Base-by-base conservation (phyloP, 2,888 invertebrate genomes). In the Stenodema calcarata region DNA sequence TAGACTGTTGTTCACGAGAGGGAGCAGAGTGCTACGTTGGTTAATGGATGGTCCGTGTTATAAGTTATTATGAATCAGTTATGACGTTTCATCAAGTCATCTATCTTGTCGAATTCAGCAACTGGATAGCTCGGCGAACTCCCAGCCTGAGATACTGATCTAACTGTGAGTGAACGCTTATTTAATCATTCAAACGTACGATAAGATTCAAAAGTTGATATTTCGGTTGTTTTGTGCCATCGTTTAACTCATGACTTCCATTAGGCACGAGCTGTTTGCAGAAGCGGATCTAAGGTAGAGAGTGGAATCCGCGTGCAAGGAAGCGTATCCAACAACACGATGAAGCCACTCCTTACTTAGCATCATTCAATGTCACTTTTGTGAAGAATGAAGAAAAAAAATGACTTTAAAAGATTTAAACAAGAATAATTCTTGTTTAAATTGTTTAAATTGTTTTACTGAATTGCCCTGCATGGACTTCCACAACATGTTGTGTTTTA, bases 21-120 rank as follows among this genome's bases (percentile, higher is more conserved):
- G 62, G 62, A 0, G 35, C 27, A 50, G 62, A 23, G 62, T 62
- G 62, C 18, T 62, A 23, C 18, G 9, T 23, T 62, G 18, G 35
- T 42, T 75, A 75, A 75, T 75, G 75, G 75, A 75, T 42, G 35
- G 75, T 30, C 16, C 41, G 75, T 75, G 75, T 75, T 41, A 75
- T 42, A 35, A 42, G 75, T 75, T 41, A 75, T 75, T 75, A 75
- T 75, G 35, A 75, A 75, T 75, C 75, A 75, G 75, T 75, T 18
- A 62, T 75, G 75, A 75, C 30, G 35, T 75, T 75, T 75, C 35
- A 35, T 75, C 35, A 35, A 42, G 41, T 42, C 35, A 75, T 75
- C 75, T 41, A 75, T 75, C 75, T 41, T 75, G 16, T 35, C 42
- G n/a, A 75, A 30, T 75, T 75, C 42, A 75, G 30, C 75, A 75